These are phyloP conservation scores for Drosophila serrata DNA, from an alignment of 1,140 invertebrate genomes.

Conservation along the genomic window DNA sequence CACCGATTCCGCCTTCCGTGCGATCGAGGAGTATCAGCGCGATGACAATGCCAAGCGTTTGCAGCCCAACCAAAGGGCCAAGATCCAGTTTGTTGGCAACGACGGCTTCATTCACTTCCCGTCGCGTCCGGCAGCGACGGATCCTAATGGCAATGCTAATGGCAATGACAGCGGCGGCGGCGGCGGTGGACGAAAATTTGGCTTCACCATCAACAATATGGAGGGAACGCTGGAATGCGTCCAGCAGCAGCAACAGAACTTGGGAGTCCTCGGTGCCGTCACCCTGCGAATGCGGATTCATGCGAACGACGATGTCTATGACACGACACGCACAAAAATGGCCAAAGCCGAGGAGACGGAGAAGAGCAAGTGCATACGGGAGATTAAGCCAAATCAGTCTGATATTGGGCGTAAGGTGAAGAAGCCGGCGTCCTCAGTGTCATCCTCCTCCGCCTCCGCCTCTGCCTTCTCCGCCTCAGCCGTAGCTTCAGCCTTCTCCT, in stretches of 20 bases:
- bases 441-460: slow-evolving; percentile 20
- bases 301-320: slow-evolving; percentile 97
- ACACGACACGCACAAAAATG: slow-evolving; percentile 95
- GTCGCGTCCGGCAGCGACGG: slow-evolving; percentile 38
- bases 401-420: slow-evolving; percentile 94
- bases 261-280: slow-evolving; percentile 93
- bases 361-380: slow-evolving; percentile 96
- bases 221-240: slow-evolving; percentile 94
- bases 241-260: slow-evolving; percentile 89
- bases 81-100: slow-evolving; percentile 78
- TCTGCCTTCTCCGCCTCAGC: slow-evolving; percentile 14
- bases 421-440: slow-evolving; percentile 51
- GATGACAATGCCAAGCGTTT: slow-evolving; percentile 87
- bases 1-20: slow-evolving; percentile 96
- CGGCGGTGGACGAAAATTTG: slow-evolving; percentile 75
- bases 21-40: slow-evolving; percentile 95
- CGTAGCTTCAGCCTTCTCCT: slow-evolving; percentile 35
- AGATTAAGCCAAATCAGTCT: slow-evolving; percentile 95
- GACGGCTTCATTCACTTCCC: slow-evolving; percentile 84
- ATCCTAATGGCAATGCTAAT: slow-evolving; percentile 55
- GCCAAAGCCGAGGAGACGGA: slow-evolving; percentile 94
- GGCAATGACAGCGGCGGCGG: slow-evolving; percentile 41
- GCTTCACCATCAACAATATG: slow-evolving; percentile 79
- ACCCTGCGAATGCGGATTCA: slow-evolving; percentile 94
- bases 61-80: slow-evolving; percentile 88